These are phyloP conservation scores for Istiophorus platypterus DNA, from an alignment of 2,113 vertebrate species.

Conservation along the genomic window DNA sequence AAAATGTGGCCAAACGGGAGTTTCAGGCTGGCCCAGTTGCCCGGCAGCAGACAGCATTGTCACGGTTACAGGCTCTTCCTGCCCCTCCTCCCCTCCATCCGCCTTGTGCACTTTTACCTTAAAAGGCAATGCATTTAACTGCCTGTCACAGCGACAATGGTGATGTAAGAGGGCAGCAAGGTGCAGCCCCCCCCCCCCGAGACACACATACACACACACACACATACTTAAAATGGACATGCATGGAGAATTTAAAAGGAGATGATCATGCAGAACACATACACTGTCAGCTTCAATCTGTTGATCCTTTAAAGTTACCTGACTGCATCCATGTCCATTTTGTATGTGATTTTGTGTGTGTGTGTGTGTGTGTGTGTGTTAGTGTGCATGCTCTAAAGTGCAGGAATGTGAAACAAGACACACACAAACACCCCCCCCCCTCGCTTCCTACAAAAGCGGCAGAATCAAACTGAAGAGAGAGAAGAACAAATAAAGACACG, in stretches of 20 bases:
- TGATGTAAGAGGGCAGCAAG: slow-evolving; percentile 77
- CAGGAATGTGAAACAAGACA: slow-evolving; percentile 59
- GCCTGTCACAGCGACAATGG: slow-evolving; percentile 70
- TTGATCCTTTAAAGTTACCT: slow-evolving; percentile 13
- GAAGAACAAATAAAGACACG: not conserved
- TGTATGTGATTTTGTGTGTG: slow-evolving; percentile 2
- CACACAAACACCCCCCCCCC: slow-evolving; percentile 3
- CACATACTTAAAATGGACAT: slow-evolving; percentile 16
- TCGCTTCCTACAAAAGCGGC: slow-evolving; percentile 27
- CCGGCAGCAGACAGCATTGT: slow-evolving; percentile 77
- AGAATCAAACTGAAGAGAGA: slow-evolving; percentile 33
- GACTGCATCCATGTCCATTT: not conserved
- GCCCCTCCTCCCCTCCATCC: slow-evolving; percentile 62
- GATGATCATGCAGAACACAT: not conserved
- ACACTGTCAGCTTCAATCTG: slow-evolving; percentile 1
- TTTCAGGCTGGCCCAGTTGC: slow-evolving; percentile 76
- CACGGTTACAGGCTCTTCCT: slow-evolving; percentile 79
- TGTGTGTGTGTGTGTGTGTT: slow-evolving; percentile 11
- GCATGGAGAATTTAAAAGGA: slow-evolving; percentile 1
- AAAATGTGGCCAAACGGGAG: slow-evolving; percentile 76
- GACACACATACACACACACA: slow-evolving; percentile 12
- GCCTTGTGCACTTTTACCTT: slow-evolving; percentile 75
- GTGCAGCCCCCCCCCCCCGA: slow-evolving; percentile 55
- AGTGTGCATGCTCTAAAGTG: not conserved
- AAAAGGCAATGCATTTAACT: slow-evolving; percentile 80